phyloP scores from a whole-genome alignment of 2,888 invertebrate species.

The Tipula helvola region DNA sequence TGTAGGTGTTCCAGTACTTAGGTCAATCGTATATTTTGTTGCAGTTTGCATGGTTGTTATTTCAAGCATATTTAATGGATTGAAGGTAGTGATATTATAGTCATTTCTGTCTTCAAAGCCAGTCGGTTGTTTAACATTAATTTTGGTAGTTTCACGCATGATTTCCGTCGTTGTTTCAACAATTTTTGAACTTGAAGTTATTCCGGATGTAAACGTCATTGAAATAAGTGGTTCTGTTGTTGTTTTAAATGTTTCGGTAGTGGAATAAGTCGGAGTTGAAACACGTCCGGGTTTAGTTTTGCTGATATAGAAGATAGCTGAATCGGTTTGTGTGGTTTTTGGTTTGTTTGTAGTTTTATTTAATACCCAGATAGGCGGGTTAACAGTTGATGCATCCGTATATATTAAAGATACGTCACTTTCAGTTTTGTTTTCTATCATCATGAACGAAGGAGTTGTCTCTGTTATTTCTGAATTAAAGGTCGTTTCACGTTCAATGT shows the following conservation, averaged over 20 bases:
- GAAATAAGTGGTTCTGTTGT: neutral
- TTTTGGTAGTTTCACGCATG: neutral
- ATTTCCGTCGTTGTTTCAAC: neutral
- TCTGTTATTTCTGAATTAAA: neutral
- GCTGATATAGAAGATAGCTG: neutral
- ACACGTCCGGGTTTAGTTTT: neutral
- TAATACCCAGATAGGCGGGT: neutral
- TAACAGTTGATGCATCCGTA: neutral
- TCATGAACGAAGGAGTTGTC: neutral
- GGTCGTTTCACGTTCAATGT: no score
- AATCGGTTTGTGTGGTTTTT: neutral
- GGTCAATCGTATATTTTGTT: neutral
- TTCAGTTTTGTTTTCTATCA: neutral
- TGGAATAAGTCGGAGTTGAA: neutral
- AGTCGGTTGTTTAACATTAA: neutral
- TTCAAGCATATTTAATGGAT: neutral
- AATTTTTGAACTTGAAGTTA: neutral
- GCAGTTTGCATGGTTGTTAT: neutral
- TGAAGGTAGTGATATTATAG: neutral
- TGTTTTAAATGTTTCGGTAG: neutral
- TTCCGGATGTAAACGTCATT: neutral
- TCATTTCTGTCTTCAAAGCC: neutral
- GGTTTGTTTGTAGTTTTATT: neutral
- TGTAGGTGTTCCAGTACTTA: neutral
- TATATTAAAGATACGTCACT: neutral